Conservation (phyloP, 1,140 invertebrate species). For the Apis dorsata region DNA sequence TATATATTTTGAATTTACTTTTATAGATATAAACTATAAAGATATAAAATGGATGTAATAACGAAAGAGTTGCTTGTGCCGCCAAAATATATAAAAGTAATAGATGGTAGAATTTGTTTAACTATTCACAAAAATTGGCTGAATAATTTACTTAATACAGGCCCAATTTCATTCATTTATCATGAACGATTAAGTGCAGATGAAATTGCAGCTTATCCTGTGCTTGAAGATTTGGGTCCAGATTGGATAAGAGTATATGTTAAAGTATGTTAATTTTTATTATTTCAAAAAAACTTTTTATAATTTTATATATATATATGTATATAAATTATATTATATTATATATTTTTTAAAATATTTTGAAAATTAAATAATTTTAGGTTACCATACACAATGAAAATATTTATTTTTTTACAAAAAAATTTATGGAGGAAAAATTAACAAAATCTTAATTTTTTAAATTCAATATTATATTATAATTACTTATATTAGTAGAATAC, state of each 20-base stretch:
- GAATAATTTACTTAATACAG: conserved; percentile 67
- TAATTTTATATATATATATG: not conserved
- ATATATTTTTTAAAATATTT: too few relatives aligned
- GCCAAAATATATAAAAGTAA: conserved; percentile 71
- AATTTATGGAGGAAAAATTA: not conserved
- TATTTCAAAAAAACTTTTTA: conserved; percentile 7
- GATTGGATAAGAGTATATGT: conserved; percentile 75
- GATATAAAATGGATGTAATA: conserved; percentile 69
- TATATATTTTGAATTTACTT: not conserved
- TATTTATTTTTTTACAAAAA: not conserved
- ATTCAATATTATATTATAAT: not conserved
- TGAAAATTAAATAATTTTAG: too few relatives aligned
- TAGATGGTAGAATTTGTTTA: conserved; percentile 72
- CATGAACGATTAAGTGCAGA: conserved; percentile 74
- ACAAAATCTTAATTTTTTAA: not conserved
- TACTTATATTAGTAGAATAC: not conserved
- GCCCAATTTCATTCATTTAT: conserved; percentile 70
- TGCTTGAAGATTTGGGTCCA: conserved; percentile 71
- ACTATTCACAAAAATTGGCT: conserved; percentile 75
- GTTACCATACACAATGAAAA: not conserved
- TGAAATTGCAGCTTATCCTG: conserved; percentile 76
- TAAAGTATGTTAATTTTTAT: conserved; percentile 65
- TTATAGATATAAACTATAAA: not conserved
- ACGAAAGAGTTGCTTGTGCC: conserved; percentile 72
- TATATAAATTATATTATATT: too few relatives aligned